A percentile compares a stretch with the other conserved stretches of the same genome.
Evolutionary conservation across 2,797 vertebrate species (phyloP).

Genomic region (Arrhamphus sclerolepis): DNA sequence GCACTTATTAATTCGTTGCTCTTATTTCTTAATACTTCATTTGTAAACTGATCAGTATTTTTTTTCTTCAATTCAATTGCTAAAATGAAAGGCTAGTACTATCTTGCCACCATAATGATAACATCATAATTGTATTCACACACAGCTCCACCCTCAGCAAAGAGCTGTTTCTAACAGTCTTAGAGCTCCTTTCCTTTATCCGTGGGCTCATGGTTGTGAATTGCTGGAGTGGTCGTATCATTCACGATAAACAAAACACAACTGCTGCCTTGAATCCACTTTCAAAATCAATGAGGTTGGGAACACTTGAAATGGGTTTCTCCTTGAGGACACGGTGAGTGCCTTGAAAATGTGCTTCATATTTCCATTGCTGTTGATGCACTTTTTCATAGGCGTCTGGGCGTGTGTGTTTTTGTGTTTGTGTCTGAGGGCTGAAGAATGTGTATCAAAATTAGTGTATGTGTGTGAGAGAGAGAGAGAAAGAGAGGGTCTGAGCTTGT

Average conservation of each 20-base stretch:
- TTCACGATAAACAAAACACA: slow-evolving; percentile 54
- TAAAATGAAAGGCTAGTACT: slow-evolving; percentile 56
- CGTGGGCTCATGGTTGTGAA: slow-evolving; percentile 22
- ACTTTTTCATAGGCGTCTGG: slow-evolving; percentile 39
- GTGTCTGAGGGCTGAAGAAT: slow-evolving; percentile 48
- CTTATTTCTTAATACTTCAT: slow-evolving; percentile 67
- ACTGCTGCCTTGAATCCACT: slow-evolving; percentile 31
- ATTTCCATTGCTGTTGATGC: slow-evolving; percentile 46
- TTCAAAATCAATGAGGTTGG: slow-evolving; percentile 47
- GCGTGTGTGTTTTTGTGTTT: slow-evolving; percentile 13
- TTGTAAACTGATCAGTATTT: slow-evolving; percentile 71
- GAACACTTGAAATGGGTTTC: slow-evolving; percentile 50
- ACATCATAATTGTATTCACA: slow-evolving; percentile 62
- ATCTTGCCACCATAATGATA: slow-evolving; percentile 62
- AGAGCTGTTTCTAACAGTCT: slow-evolving; percentile 39
- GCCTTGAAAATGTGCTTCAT: slow-evolving; percentile 43
- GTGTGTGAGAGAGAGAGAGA: slow-evolving; percentile 65
- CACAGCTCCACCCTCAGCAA: slow-evolving; percentile 19
- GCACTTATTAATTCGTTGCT: slow-evolving; percentile 55
- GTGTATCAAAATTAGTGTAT: slow-evolving; percentile 63
- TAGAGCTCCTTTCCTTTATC: slow-evolving; percentile 30
- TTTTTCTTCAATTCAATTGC: slow-evolving; percentile 68
- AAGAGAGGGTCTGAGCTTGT: slow-evolving; percentile 54
- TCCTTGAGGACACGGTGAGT: slow-evolving; percentile 41
- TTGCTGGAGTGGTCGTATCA: slow-evolving; percentile 42